These are phyloP conservation scores for Adrianichthys oophorus DNA, from an alignment of 2,797 vertebrate genomes.

Conservation along the genomic window DNA sequence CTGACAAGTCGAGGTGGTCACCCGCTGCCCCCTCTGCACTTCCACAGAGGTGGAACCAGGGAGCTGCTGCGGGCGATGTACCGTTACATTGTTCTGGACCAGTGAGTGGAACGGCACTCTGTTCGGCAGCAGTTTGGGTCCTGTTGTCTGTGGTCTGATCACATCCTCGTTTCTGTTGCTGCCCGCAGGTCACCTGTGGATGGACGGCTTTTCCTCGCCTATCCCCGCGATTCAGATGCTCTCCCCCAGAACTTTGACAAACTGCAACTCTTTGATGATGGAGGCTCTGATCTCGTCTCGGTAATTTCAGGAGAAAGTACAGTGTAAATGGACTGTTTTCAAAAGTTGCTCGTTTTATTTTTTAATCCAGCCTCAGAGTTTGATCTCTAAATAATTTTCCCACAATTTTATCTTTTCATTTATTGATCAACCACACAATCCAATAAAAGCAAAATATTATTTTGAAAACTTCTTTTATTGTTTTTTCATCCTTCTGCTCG, in stretches of 20 bases:
- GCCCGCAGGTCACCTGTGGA: constrained; percentile 84
- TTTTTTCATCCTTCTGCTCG: too few relatives aligned
- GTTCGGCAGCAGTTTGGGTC: neutral
- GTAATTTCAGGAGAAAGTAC: constrained; percentile 56
- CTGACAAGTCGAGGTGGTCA: constrained; percentile 86
- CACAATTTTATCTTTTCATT: too few relatives aligned
- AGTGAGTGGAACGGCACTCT: constrained; percentile 67
- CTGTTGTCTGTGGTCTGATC: neutral
- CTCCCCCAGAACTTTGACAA: constrained; percentile 86
- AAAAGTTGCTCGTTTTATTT: neutral
- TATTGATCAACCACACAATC: too few relatives aligned
- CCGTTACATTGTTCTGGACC: constrained; percentile 85
- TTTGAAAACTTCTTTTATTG: too few relatives aligned
- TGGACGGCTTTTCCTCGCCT: constrained; percentile 86
- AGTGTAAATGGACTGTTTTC: too few relatives aligned
- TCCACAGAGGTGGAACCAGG: constrained; percentile 87
- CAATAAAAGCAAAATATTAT: too few relatives aligned
- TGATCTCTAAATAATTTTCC: too few relatives aligned
- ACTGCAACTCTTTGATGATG: constrained; percentile 88
- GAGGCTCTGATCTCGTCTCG: constrained; percentile 84
- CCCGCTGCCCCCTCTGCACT: constrained; percentile 88
- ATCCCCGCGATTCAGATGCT: constrained; percentile 83
- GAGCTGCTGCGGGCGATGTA: constrained; percentile 85
- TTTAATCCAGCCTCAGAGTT: too few relatives aligned
- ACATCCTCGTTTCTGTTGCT: constrained; percentile 22